phyloP scores from a whole-genome alignment of 2,888 invertebrate genomes.

The Agrilus cyanescens region DNA sequence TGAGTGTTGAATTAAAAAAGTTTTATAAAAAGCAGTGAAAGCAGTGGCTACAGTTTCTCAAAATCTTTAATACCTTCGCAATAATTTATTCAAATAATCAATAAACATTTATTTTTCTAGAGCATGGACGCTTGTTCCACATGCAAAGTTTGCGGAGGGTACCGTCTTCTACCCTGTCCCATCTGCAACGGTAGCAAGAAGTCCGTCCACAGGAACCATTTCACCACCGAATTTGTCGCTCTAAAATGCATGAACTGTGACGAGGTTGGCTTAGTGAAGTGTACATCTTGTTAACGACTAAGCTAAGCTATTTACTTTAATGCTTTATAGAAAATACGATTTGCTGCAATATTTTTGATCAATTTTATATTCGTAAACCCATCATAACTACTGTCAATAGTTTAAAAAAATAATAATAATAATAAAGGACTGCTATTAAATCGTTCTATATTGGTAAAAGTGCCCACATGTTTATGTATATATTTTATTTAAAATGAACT shows the following conservation, averaged over 20 bases:
- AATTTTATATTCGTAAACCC: not conserved
- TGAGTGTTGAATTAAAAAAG: too few relatives aligned
- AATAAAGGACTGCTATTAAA: too few relatives aligned
- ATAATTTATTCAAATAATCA: constrained; percentile 3
- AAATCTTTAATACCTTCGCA: not conserved
- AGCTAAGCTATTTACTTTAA: not conserved
- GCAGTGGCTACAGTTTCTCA: too few relatives aligned
- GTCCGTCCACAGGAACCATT: constrained; percentile 86
- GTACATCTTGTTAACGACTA: constrained; percentile 60
- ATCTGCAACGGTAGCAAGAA: constrained; percentile 95
- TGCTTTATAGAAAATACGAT: not conserved
- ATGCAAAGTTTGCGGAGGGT: constrained; percentile 86
- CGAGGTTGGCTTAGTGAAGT: constrained; percentile 84
- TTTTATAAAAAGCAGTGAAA: too few relatives aligned
- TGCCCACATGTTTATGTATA: not conserved
- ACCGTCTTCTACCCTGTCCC: constrained; percentile 78
- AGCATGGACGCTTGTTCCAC: constrained; percentile 68
- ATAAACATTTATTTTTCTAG: constrained; percentile 41
- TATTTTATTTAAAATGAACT: not conserved
- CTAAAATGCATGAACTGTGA: constrained; percentile 93
- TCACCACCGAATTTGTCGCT: constrained; percentile 87
- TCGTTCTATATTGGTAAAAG: not conserved
- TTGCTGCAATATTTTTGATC: not conserved
- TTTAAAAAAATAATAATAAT: too few relatives aligned
- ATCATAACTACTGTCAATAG: not conserved